A percentile compares a stretch with the other conserved stretches of the same genome.
These are phyloP conservation scores for Oeneis ivallda DNA, from an alignment of 2,888 invertebrate genomes.

Conservation along the genomic window DNA sequence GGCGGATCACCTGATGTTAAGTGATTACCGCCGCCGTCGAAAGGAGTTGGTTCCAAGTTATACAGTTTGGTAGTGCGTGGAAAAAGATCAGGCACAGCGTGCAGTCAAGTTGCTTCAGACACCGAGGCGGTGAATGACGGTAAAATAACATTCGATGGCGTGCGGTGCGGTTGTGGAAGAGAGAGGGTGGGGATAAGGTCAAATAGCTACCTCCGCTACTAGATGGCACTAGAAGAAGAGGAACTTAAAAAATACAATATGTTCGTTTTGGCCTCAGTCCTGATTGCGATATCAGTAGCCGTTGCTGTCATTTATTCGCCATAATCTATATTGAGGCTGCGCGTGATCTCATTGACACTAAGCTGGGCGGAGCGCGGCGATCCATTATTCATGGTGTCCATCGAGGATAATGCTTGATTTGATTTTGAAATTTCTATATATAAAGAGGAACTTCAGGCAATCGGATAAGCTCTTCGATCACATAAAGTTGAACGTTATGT, in stretches of 20 bases:
- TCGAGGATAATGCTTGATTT: constrained; percentile 56
- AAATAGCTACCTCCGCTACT: too few species aligned
- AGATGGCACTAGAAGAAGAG: too few species aligned
- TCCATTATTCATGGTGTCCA: constrained; percentile 75
- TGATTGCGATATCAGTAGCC: constrained; percentile 51
- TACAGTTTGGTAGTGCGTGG: too few species aligned
- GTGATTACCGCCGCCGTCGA: too few species aligned
- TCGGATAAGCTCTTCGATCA: constrained; percentile 12
- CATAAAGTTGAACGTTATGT: neutral
- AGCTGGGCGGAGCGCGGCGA: constrained; percentile 61
- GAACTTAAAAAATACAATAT: constrained; percentile 7
- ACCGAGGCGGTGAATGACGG: too few species aligned
- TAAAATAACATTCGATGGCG: too few species aligned
- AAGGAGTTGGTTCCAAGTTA: too few species aligned
- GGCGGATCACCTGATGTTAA: too few species aligned
- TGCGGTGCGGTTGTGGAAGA: too few species aligned
- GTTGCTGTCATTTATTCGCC: constrained; percentile 73
- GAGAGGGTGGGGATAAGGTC: too few species aligned
- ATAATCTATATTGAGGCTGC: constrained; percentile 71
- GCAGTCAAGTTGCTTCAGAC: too few species aligned
- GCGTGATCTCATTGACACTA: constrained; percentile 77
- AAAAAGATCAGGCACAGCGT: too few species aligned
- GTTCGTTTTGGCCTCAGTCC: constrained; percentile 10
- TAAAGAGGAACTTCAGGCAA: constrained; percentile 30
- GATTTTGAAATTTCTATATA: constrained; percentile 43